phyloP scores from a whole-genome alignment of 2,888 invertebrate genomes.

The Cactoblastis cactorum region DNA sequence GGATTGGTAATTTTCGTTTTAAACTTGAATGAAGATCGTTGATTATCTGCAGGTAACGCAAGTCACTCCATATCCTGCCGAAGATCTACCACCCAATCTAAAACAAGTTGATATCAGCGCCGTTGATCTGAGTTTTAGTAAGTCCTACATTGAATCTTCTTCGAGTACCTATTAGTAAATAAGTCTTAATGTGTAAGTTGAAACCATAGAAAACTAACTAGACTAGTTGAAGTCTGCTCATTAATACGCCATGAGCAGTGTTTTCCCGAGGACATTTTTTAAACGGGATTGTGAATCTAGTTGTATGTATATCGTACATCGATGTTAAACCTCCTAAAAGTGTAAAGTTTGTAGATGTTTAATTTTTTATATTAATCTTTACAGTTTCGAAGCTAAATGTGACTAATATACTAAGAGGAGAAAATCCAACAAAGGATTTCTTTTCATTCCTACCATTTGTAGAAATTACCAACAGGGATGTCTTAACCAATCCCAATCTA shows the following conservation, averaged over 20 bases:
- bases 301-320: too few species aligned
- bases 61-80: constrained; percentile 24
- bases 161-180: too few species aligned
- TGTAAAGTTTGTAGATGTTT: too few species aligned
- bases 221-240: too few species aligned
- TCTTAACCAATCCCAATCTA: neutral
- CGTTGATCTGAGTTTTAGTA: constrained; percentile 48
- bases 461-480: neutral
- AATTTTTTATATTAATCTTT: too few species aligned
- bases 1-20: neutral
- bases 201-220: too few species aligned
- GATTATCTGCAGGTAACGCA: constrained; percentile 27
- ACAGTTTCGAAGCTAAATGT: constrained; percentile 41
- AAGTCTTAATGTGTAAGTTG: neutral
- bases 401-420: neutral
- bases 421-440: neutral
- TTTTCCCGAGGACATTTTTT: too few species aligned
- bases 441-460: neutral
- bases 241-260: too few species aligned
- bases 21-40: neutral
- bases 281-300: too few species aligned
- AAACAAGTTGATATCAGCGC: constrained; percentile 37
- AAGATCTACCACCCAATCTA: constrained; percentile 29
- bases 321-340: too few species aligned
- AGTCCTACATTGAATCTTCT: too few species aligned